A percentile compares a stretch with the other conserved stretches of the same genome.
Conservation (phyloP, 2,797 vertebrate species). For the Intellagama lesueurii region DNA sequence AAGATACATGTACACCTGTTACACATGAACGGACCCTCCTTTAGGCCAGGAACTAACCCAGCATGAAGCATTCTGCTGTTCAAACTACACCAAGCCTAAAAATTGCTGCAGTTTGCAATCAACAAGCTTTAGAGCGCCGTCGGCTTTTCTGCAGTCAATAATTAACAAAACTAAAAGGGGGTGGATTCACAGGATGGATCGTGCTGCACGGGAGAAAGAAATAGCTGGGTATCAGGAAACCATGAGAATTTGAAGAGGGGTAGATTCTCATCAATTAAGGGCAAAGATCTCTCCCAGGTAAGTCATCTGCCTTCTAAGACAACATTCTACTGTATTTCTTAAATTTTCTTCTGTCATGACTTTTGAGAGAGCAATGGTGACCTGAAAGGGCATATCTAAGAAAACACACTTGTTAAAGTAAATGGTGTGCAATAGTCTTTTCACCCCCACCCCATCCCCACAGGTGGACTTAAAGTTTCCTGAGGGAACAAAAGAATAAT, state of each 20-base stretch:
- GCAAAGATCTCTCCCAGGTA: neutral
- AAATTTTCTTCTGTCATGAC: neutral
- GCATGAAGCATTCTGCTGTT: neutral
- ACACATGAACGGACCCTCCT: neutral
- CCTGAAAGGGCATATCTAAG: neutral
- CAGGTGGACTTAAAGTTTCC: no score
- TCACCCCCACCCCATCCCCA: no score
- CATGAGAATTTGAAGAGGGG: neutral
- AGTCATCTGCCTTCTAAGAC: neutral
- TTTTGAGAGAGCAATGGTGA: neutral
- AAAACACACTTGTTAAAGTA: neutral
- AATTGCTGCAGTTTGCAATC: neutral
- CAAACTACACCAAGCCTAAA: neutral
- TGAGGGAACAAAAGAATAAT: no score
- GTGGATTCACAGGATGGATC: neutral
- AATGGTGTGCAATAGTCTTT: neutral
- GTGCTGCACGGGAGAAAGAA: neutral
- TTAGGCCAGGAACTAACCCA: neutral
- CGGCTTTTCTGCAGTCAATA: neutral
- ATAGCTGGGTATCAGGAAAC: neutral
- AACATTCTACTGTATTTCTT: neutral
- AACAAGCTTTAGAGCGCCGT: neutral
- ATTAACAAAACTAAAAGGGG: neutral
- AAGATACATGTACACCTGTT: neutral
- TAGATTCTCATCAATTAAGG: neutral